Conservation (phyloP, 1,140 invertebrate species). For the Lerema accius region DNA sequence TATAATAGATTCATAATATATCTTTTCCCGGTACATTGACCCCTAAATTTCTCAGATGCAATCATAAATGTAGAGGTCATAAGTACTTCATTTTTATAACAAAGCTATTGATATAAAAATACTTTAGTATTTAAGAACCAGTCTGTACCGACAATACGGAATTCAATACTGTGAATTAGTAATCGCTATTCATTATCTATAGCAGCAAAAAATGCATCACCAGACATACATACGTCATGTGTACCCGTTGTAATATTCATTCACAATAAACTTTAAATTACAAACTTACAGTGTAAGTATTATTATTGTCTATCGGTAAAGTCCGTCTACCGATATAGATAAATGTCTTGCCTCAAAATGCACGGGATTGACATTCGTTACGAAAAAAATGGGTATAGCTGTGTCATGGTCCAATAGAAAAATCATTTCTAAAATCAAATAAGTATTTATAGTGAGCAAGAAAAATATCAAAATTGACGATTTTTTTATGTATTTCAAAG, state of each 20-base stretch:
- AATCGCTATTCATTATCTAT: conserved; percentile 15
- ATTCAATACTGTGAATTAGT: conserved; percentile 20
- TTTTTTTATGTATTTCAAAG: too few relatives aligned
- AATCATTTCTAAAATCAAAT: too few relatives aligned
- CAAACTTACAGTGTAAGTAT: neutral
- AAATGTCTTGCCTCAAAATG: too few relatives aligned
- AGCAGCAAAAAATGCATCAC: conserved; percentile 18
- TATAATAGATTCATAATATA: too few relatives aligned
- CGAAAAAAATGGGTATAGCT: too few relatives aligned
- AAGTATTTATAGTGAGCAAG: too few relatives aligned
- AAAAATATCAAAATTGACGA: too few relatives aligned
- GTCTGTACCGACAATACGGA: conserved; percentile 3
- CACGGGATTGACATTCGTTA: too few relatives aligned
- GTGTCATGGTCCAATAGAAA: too few relatives aligned
- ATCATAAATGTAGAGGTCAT: neutral
- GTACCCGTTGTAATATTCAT: conserved; percentile 3
- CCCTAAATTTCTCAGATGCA: neutral
- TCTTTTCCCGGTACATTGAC: neutral
- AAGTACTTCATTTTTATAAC: neutral
- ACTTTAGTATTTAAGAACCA: neutral
- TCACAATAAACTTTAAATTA: conserved; percentile 4
- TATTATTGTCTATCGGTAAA: neutral
- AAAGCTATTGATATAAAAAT: neutral
- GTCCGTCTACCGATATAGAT: too few relatives aligned
- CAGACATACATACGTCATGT: conserved; percentile 15